Evolutionary conservation across 2,888 invertebrate species (phyloP).

Genomic region (Stratiomys singularior): DNA sequence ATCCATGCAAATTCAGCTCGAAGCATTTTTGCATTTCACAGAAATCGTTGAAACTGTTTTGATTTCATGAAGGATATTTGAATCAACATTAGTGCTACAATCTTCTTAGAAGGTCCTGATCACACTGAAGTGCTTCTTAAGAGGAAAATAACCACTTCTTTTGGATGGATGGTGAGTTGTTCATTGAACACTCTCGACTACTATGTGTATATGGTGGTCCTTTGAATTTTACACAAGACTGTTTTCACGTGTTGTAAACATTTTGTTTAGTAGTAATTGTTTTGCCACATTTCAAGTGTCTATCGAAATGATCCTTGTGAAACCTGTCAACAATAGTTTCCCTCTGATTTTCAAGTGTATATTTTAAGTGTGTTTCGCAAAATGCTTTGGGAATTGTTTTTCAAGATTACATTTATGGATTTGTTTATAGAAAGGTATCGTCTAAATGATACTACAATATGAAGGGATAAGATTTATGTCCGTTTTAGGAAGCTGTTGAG

Average conservation of each 20-base stretch:
- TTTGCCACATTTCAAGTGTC: constrained; percentile 48
- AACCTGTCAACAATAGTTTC: constrained; percentile 17
- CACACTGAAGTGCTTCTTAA: neutral
- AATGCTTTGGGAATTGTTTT: constrained; percentile 29
- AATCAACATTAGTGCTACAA: neutral
- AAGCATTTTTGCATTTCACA: too few relatives aligned
- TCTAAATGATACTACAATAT: too few relatives aligned
- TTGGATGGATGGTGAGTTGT: neutral
- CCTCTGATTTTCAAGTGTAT: neutral
- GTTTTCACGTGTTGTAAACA: constrained; percentile 32
- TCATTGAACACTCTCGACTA: neutral
- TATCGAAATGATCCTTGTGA: constrained; percentile 22
- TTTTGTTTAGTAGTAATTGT: constrained; percentile 44
- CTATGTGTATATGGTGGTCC: constrained; percentile 29
- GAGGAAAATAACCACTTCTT: neutral
- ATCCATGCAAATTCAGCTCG: too few relatives aligned
- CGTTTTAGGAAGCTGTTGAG: too few relatives aligned
- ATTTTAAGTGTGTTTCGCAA: constrained; percentile 12
- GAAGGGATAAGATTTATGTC: too few relatives aligned
- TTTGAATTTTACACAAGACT: constrained; percentile 13
- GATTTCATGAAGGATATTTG: neutral
- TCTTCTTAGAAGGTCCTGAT: neutral
- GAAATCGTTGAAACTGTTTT: too few relatives aligned
- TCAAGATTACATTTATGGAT: neutral
- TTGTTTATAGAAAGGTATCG: too few relatives aligned